Evolutionary conservation across 2,888 invertebrate genomes (phyloP), one percentile per base, ranked within the genome.

Genomic region (Lasiommata megera): DNA sequence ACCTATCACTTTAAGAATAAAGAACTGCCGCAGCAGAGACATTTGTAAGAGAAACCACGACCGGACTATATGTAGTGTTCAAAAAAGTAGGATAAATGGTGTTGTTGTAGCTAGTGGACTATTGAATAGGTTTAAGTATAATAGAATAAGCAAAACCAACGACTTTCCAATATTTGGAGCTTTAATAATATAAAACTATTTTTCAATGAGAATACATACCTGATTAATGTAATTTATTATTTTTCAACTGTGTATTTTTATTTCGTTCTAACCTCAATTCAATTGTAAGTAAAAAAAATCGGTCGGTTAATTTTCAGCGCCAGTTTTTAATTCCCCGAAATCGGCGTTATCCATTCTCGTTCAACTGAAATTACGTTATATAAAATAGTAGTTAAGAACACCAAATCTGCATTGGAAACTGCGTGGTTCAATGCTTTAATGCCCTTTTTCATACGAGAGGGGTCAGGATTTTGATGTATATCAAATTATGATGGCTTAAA

Each of bases 71-170:
- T 66, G 47, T 62, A 63, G 65, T 56, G 67, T 58, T 40, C 44
- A 41, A 9, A 17, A 48, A 3, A 61, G 59, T 34, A 65, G 58
- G 54, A 59, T 54, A 44, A 64, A 53, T 1, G 74, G 74, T 7
- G 80, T 80, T 0, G 71, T 83, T 0, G 72, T 84, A 0, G 89
- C 88, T 0, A 80, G 80, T 51, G 89, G 89, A 28, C 63, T 83
- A 1, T 71, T 91, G 41, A 77, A 84, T 70, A 82, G 89, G 59
- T 91, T 91, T 79, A 88, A 75, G 71, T 90, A 82, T 73, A n/a
- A n/a, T n/a, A 88, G 74, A 71, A 59, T 84, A 60, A 82, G 75
- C 44, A 78, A 80, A 61, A 75, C 65, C 62, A 74, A 78, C 53
- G 63, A 73, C 38, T 80, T 83, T 77, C 88, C 90, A 72, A 79